Conservation (phyloP, 2,888 invertebrate genomes). For the Trichopria drosophilae region DNA sequence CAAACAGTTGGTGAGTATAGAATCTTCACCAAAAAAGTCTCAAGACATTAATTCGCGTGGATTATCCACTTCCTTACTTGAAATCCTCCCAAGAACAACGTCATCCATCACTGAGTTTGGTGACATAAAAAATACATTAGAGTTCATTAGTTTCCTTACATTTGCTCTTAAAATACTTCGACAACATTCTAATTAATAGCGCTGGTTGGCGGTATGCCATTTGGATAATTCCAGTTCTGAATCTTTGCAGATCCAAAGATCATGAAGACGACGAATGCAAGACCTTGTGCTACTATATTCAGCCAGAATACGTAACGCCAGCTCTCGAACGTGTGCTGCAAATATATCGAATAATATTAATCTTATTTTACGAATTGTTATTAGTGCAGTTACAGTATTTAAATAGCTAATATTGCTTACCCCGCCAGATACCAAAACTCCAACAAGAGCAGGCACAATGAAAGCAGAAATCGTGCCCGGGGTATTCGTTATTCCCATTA, state of each 20-base stretch:
- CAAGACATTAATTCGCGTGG: too few relatives aligned
- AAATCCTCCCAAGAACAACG: too few relatives aligned
- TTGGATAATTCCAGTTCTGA: constrained; percentile 51
- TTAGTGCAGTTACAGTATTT: not conserved
- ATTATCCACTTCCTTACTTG: too few relatives aligned
- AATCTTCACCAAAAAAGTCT: too few relatives aligned
- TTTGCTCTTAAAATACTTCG: too few relatives aligned
- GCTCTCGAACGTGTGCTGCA: constrained; percentile 48
- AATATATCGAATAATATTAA: too few relatives aligned
- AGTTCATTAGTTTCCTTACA: too few relatives aligned
- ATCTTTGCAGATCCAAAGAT: constrained; percentile 51
- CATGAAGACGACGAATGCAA: constrained; percentile 44
- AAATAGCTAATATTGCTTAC: constrained; percentile 39
- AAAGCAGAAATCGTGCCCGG: constrained; percentile 55
- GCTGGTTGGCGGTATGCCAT: constrained; percentile 14
- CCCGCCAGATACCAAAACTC: constrained; percentile 44
- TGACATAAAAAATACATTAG: too few relatives aligned
- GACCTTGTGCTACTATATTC: constrained; percentile 42
- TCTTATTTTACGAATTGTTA: too few relatives aligned
- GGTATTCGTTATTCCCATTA: constrained; percentile 56
- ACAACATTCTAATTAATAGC: too few relatives aligned
- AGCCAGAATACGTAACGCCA: constrained; percentile 52
- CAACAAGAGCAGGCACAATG: constrained; percentile 49
- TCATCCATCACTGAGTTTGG: too few relatives aligned
- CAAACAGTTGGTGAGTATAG: too few relatives aligned